Evolutionary conservation across 2,888 invertebrate species (phyloP).

Genomic region (Schizaphis graminum): DNA sequence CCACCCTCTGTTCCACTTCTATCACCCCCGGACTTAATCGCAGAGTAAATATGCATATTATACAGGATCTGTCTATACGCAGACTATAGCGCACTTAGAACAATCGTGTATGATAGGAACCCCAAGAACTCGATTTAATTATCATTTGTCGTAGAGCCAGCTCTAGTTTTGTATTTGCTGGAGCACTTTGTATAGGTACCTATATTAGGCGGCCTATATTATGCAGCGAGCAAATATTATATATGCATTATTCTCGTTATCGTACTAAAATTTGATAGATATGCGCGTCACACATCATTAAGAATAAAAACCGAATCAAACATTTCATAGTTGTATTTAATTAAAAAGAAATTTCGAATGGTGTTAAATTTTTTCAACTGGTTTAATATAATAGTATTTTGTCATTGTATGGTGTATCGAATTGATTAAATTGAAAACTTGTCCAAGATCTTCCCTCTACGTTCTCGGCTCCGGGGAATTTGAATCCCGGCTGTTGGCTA

Average conservation of each 20-base stretch:
- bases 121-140: constrained; percentile 30
- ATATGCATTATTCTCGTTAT: neutral
- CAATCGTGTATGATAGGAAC: neutral
- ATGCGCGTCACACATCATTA: neutral
- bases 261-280: neutral
- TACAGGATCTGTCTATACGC: neutral
- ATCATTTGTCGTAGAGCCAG: constrained; percentile 8
- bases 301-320: neutral
- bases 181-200: neutral
- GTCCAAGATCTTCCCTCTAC: neutral
- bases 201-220: neutral
- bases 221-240: neutral
- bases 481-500: neutral
- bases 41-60: neutral
- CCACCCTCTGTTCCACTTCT: neutral
- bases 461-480: neutral
- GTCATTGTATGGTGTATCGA: neutral
- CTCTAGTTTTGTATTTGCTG: neutral
- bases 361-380: neutral
- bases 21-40: neutral
- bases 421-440: neutral
- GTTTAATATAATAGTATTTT: neutral
- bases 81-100: neutral
- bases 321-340: neutral
- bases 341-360: neutral